phyloP scores from a whole-genome alignment of 2,888 invertebrate species.

The Dryococelus australis region DNA sequence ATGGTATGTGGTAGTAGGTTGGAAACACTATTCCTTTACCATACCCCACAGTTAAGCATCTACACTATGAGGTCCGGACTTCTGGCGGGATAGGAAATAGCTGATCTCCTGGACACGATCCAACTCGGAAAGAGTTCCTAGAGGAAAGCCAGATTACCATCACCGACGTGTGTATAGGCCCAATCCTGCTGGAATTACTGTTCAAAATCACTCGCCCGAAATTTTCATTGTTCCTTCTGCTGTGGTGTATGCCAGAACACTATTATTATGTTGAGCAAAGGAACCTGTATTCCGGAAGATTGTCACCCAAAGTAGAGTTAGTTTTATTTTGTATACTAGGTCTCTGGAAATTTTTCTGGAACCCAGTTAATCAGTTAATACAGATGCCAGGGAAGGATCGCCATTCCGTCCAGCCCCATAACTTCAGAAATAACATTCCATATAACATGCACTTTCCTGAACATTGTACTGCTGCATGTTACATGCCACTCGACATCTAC shows the following conservation, averaged over 20 bases:
- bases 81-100: neutral
- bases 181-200: constrained; percentile 19
- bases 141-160: neutral
- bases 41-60: neutral
- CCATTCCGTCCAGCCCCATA: neutral
- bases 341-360: neutral
- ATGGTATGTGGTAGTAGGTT: neutral
- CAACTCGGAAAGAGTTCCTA: neutral
- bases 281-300: neutral
- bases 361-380: neutral
- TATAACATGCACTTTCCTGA: neutral
- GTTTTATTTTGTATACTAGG: neutral
- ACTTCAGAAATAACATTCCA: constrained; percentile 11
- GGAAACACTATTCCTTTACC: constrained; percentile 13
- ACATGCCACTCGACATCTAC: neutral
- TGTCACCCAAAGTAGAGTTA: neutral
- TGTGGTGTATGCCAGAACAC: neutral
- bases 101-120: neutral
- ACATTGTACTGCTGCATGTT: neutral
- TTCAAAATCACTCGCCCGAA: neutral
- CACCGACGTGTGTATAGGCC: neutral
- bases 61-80: neutral
- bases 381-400: neutral
- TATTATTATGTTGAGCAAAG: neutral
- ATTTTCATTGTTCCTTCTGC: neutral